These are phyloP conservation scores for Halictus rubicundus DNA, from an alignment of 1,140 invertebrate species.

Conservation along the genomic window DNA sequence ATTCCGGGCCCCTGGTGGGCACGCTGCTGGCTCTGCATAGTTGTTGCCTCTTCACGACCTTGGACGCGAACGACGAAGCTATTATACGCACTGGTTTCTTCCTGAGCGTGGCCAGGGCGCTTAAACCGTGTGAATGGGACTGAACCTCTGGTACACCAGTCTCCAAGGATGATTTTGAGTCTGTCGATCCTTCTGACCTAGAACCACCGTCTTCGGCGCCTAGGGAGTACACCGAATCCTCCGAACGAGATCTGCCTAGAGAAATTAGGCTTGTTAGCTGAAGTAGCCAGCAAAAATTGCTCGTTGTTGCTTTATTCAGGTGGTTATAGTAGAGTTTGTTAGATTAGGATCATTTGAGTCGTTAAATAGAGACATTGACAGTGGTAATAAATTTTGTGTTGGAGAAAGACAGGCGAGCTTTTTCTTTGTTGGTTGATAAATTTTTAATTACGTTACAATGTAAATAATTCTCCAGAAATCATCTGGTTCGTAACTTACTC, in stretches of 20 bases:
- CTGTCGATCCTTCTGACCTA: constrained; percentile 75
- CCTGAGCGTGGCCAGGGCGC: constrained; percentile 85
- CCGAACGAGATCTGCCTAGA: constrained; percentile 82
- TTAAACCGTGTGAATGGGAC: constrained; percentile 59
- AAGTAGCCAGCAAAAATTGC: too few species aligned
- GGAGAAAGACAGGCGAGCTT: too few species aligned
- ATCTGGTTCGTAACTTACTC: constrained; percentile 79
- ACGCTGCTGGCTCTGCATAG: constrained; percentile 84
- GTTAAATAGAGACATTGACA: too few species aligned
- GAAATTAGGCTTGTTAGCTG: background rate
- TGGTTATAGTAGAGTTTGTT: too few species aligned
- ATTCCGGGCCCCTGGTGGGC: constrained; percentile 81
- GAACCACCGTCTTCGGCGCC: constrained; percentile 76
- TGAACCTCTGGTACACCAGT: constrained; percentile 66
- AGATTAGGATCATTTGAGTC: too few species aligned
- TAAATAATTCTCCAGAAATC: too few species aligned
- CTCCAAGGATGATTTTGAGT: constrained; percentile 77
- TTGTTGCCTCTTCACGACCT: constrained; percentile 70
- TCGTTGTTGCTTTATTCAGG: too few species aligned
- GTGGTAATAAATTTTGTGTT: too few species aligned
- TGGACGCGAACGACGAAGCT: constrained; percentile 56
- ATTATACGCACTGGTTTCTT: constrained; percentile 81
- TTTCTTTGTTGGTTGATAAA: too few species aligned
- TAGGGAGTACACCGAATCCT: constrained; percentile 89
- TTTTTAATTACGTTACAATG: too few species aligned